Percentiles rank a stretch among this genome's conserved stretches.
Conservation (phyloP, 2,797 vertebrate genomes). For the Varecia variegata region DNA sequence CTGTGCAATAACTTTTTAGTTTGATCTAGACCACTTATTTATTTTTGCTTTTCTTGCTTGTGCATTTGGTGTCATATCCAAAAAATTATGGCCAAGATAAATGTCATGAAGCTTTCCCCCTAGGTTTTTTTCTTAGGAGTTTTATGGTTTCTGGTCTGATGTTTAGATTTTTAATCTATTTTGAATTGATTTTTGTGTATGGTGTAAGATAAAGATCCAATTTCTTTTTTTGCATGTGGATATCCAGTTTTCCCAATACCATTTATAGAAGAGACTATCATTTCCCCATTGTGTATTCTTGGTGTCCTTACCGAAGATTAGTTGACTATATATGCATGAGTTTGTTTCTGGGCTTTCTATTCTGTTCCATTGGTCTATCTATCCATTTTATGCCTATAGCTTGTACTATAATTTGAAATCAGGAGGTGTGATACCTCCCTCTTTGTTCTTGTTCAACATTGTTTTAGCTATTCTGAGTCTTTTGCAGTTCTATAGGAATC, state of each 20-base stretch:
- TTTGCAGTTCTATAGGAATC: not conserved
- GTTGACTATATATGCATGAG: not conserved
- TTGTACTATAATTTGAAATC: not conserved
- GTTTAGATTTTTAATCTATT: not conserved
- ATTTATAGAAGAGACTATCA: not conserved
- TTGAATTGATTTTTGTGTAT: not conserved
- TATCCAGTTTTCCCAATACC: not conserved
- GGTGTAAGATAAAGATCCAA: not conserved
- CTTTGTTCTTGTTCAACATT: not conserved
- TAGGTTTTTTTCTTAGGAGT: not conserved
- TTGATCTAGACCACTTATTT: not conserved
- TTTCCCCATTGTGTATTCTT: not conserved
- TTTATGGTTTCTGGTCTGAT: not conserved
- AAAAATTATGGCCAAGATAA: not conserved
- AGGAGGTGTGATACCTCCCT: not conserved
- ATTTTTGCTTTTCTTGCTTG: not conserved
- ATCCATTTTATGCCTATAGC: not conserved
- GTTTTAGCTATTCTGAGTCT: not conserved
- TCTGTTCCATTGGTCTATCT: not conserved
- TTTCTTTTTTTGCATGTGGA: not conserved
- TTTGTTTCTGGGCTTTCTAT: not conserved
- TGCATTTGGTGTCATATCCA: not conserved
- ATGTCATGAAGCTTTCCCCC: not conserved
- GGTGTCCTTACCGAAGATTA: not conserved
- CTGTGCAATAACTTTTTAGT: not conserved